phyloP scores from a whole-genome alignment of 2,888 invertebrate genomes.

The Epirrhoe alternata region DNA sequence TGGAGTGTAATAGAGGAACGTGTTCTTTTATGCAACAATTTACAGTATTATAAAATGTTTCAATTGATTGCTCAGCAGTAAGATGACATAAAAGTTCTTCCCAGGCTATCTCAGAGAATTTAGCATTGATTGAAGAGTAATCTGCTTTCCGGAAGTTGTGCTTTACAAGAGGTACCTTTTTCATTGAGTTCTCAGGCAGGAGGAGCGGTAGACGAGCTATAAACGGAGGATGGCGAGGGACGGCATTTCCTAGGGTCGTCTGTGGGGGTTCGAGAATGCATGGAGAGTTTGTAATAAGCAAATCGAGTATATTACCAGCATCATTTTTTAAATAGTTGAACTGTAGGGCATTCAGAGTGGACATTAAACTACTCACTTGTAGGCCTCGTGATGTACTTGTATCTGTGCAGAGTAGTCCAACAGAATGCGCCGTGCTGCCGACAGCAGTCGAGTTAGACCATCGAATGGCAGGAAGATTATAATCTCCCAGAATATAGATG shows the following conservation, averaged over 20 bases:
- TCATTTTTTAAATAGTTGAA: not conserved
- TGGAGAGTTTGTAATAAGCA: slow-evolving; percentile 6
- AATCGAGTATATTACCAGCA: slow-evolving; percentile 1
- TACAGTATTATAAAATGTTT: slow-evolving; percentile 4
- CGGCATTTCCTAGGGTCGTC: not conserved
- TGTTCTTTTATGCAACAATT: slow-evolving; percentile 1
- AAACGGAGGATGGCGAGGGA: not conserved
- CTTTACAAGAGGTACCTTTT: not conserved
- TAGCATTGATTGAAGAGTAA: not conserved
- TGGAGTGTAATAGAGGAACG: not conserved
- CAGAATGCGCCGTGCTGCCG: not conserved
- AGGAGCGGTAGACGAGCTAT: not conserved
- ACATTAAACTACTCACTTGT: not conserved
- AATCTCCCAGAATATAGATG: slow-evolving; percentile 3
- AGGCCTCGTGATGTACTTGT: not conserved
- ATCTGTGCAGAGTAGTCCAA: not conserved
- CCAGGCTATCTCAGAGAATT: not conserved
- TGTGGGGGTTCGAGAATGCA: not conserved
- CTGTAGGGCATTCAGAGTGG: not conserved
- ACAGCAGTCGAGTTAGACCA: not conserved
- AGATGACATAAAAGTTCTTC: not conserved
- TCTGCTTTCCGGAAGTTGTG: slow-evolving; percentile 10
- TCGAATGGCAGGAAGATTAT: not conserved
- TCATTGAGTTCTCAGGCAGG: not conserved
- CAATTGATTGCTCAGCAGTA: not conserved